Evolutionary conservation across 2,888 invertebrate genomes (phyloP), one percentile per base, ranked within the genome.

Genomic region (Trachelus iudaicus): DNA sequence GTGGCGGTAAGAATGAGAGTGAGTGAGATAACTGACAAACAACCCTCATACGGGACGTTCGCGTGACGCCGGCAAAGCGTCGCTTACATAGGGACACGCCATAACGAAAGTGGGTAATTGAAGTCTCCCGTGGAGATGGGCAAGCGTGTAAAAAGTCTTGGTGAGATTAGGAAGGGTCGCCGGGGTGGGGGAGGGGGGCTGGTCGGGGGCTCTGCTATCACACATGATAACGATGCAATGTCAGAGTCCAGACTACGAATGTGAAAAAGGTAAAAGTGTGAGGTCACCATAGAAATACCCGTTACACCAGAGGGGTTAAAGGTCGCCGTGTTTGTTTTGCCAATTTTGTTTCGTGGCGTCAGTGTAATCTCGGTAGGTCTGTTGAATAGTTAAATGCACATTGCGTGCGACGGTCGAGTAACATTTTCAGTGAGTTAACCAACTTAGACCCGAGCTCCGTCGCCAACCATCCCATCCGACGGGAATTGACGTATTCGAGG

Each of bases 401-500:
- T 76, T 56, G 30, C n/a, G 76, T 35, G 30, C 71, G 56, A 23
- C 71, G 69, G 1, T 11, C 71, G 73, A 76, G 76, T 73, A 34
- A 73, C 56, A 37, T 76, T 71, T 71, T 56, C 40, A 71, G 31
- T 31, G 56, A 40, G 75, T 75, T 75, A 75, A 75, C 40, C 40
- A 33, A 75, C 56, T 75, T 75, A 37, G 31, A 56, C 23, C 56
- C 2, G 56, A 56, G 23, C 56, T 9, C 56, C 56, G 56, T 56
- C 56, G 56, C 23, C 9, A 1, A 15, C 9, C 2, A 23, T 23
- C 56, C 9, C 56, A 9, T 6, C 78, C 82, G 76, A 80, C 81
- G 81, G 79, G 71, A 78, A 79, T 81, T 76, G 80, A 78, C 80
- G 80, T 76, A 78, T 84, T 83, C 80, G 80, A 85, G 81, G 80